phyloP scores from a whole-genome alignment of 2,113 vertebrate genomes.

The Phalacrocorax pelagicus region DNA sequence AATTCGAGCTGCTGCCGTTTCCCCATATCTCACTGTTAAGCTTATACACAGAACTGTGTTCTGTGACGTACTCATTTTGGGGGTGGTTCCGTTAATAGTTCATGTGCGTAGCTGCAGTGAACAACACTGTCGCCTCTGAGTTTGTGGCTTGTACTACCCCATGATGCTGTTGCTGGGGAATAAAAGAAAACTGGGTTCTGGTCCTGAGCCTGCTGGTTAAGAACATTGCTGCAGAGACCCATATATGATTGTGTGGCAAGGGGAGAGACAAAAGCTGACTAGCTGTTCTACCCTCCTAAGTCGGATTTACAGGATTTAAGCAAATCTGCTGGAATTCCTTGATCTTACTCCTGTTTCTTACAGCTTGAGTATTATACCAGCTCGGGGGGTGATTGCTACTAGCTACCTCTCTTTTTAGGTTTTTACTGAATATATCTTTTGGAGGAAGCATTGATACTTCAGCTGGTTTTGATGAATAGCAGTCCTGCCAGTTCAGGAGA shows the following conservation, averaged over 20 bases:
- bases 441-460: not conserved
- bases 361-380: not conserved
- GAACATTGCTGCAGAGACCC: not conserved
- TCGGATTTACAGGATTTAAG: slow-evolving; percentile 57
- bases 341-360: slow-evolving; percentile 28
- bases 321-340: slow-evolving; percentile 65
- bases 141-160: not conserved
- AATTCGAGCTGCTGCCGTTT: not conserved
- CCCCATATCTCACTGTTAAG: not conserved
- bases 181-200: not conserved
- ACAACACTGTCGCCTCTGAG: not conserved
- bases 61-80: not conserved
- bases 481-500: not conserved
- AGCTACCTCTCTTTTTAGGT: not conserved
- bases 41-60: not conserved
- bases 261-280: slow-evolving; percentile 47
- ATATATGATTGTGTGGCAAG: not conserved
- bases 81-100: not conserved
- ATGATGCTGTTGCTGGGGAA: not conserved
- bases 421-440: not conserved
- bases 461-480: not conserved
- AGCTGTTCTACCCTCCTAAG: slow-evolving; percentile 49
- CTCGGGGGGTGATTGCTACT: not conserved
- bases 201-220: not conserved
- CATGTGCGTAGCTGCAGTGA: not conserved